Conservation (phyloP, 2,797 vertebrate species). For the Sebastes cheni region DNA sequence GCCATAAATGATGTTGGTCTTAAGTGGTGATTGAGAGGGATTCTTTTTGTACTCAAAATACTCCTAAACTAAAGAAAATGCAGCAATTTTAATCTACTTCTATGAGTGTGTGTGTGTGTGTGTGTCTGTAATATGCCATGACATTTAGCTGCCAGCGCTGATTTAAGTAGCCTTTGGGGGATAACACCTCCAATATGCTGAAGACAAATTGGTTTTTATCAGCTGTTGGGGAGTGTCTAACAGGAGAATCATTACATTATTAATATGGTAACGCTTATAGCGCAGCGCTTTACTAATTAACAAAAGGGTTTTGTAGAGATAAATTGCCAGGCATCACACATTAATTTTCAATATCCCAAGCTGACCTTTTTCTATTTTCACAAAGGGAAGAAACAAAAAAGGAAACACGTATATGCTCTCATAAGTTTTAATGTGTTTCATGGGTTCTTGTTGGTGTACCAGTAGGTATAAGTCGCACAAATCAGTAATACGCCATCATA, state of each 20-base stretch:
- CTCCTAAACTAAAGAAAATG: neutral
- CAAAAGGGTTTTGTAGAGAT: neutral
- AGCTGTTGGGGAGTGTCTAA: neutral
- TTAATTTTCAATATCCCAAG: neutral
- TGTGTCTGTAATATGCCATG: neutral
- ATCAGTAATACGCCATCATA: no score
- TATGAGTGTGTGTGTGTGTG: no score
- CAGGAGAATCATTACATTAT: neutral
- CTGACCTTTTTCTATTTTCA: neutral
- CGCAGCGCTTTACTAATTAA: neutral
- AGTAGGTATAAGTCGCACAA: no score
- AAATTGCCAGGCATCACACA: neutral
- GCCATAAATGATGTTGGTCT: neutral
- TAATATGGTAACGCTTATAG: neutral
- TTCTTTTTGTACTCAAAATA: neutral
- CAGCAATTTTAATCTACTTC: neutral
- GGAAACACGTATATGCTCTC: neutral
- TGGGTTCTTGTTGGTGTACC: no score
- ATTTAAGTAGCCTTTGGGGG: neutral
- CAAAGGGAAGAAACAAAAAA: neutral
- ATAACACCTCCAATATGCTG: neutral
- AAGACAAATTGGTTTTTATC: slow-evolving; percentile 11
- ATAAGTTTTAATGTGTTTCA: neutral
- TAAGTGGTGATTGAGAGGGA: neutral
- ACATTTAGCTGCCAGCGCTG: neutral